phyloP scores from a whole-genome alignment of 2,113 vertebrate species.

The Naja naja region DNA sequence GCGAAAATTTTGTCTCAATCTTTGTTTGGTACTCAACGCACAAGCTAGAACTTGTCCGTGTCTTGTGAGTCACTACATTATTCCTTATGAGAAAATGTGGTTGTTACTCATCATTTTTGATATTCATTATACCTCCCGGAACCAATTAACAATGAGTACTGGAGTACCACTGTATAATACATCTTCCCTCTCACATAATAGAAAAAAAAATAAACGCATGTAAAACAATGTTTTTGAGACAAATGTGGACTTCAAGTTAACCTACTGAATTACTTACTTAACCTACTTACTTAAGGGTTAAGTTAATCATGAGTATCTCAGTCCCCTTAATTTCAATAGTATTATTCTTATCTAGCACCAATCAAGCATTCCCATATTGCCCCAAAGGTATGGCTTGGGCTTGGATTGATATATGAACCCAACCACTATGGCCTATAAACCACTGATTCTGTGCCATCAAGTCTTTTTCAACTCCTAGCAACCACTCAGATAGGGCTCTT shows the following conservation, averaged over 20 bases:
- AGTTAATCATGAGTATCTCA: background rate
- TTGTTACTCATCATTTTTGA: no score
- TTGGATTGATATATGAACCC: background rate
- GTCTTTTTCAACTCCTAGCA: background rate
- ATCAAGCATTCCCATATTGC: background rate
- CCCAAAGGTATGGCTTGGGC: background rate
- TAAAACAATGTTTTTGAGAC: background rate
- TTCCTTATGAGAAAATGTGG: no score
- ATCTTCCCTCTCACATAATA: background rate
- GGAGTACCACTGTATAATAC: background rate
- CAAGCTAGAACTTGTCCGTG: no score
- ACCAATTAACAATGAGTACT: no score
- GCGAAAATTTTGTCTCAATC: no score
- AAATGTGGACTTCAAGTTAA: background rate
- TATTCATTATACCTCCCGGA: no score
- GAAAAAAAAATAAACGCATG: background rate
- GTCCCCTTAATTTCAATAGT: background rate
- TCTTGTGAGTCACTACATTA: no score
- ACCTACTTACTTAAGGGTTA: no score
- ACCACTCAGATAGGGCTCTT: background rate
- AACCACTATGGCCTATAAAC: background rate
- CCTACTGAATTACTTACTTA: no score
- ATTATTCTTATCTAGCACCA: background rate
- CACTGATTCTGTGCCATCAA: background rate
- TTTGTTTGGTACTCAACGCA: no score